Conservation (phyloP, 2,113 vertebrate genomes). For the Tyto alba region DNA sequence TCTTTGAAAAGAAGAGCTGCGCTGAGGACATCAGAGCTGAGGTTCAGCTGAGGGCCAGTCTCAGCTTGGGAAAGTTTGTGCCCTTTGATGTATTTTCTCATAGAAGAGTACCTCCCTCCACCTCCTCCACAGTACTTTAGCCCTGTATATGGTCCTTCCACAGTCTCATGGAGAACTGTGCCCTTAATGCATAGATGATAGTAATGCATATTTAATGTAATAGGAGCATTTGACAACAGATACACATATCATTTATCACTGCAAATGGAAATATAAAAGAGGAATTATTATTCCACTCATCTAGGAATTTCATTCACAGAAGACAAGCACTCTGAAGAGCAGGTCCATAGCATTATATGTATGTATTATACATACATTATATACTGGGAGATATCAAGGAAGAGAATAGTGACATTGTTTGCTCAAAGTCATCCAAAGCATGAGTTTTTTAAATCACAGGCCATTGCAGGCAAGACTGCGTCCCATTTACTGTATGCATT, state of each 20-base stretch:
- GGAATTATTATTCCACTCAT: not conserved
- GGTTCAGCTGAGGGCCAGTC: not conserved
- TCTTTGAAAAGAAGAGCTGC: not conserved
- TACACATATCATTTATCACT: not conserved
- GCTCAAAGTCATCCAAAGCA: not conserved
- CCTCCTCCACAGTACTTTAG: not conserved
- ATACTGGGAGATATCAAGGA: not conserved
- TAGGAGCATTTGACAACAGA: not conserved
- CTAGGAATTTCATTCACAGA: not conserved
- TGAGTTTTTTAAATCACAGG: not conserved
- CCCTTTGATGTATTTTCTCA: not conserved
- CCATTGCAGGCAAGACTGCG: not conserved
- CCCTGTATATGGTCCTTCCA: not conserved
- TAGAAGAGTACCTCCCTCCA: not conserved
- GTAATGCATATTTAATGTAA: not conserved
- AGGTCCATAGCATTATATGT: not conserved
- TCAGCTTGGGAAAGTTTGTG: not conserved
- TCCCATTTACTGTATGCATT: not conserved
- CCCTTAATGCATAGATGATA: not conserved
- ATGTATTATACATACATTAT: not conserved
- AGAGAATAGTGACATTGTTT: not conserved
- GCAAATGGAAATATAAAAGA: not conserved
- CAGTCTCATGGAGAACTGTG: not conserved
- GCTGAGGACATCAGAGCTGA: not conserved
- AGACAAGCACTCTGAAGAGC: not conserved